These are phyloP conservation scores for Unio pictorum DNA, from an alignment of 2,888 invertebrate species.

Conservation along the genomic window DNA sequence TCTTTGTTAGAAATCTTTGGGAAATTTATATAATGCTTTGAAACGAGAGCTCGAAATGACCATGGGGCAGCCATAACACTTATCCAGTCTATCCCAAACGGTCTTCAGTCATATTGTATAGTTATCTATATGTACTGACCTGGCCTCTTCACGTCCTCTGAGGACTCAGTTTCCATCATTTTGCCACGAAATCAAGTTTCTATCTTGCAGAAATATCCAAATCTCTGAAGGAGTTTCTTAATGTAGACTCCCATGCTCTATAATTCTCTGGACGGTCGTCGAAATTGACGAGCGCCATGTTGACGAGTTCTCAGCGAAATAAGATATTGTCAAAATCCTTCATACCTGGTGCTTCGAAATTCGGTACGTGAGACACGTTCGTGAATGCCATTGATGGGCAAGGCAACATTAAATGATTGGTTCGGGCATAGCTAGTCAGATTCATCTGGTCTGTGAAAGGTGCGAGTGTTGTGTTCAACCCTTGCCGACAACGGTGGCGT, in stretches of 20 bases:
- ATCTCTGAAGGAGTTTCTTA: not conserved
- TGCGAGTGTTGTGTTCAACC: too few relatives aligned
- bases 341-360: too few relatives aligned
- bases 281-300: not conserved
- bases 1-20: too few relatives aligned
- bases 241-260: not conserved
- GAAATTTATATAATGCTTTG: too few relatives aligned
- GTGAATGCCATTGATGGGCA: too few relatives aligned
- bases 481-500: too few relatives aligned
- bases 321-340: not conserved
- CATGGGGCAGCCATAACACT: conserved; percentile 23
- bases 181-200: conserved; percentile 17
- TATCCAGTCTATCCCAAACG: conserved; percentile 21
- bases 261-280: not conserved
- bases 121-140: conserved; percentile 11
- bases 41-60: not conserved
- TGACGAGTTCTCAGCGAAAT: not conserved
- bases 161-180: conserved; percentile 18
- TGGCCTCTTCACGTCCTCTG: conserved; percentile 1
- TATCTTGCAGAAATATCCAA: not conserved
- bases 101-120: conserved; percentile 7
- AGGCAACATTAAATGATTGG: too few relatives aligned
- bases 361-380: too few relatives aligned
- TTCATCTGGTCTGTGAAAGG: too few relatives aligned
- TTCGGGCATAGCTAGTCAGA: too few relatives aligned